Evolutionary conservation across 2,888 invertebrate species (phyloP).

Genomic region (Ichneumoninae sp.): DNA sequence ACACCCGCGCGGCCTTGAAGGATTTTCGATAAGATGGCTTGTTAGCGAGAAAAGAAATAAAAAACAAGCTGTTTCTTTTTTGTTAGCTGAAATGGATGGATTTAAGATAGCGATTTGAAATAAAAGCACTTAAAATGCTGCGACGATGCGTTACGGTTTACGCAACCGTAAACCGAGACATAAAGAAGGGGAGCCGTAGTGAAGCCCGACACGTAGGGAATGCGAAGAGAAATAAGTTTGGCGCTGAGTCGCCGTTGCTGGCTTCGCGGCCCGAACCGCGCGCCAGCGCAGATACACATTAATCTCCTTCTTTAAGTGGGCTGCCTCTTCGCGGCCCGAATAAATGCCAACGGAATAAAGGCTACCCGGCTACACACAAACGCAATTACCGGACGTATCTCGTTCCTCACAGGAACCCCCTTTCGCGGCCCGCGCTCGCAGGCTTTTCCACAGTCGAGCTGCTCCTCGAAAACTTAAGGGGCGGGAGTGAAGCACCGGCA

Average conservation of each 20-base stretch:
- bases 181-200: neutral
- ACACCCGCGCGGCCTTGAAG: no score
- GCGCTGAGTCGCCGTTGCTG: constrained; percentile 69
- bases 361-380: constrained; percentile 79
- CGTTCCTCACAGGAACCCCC: constrained; percentile 46
- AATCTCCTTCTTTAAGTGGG: constrained; percentile 78
- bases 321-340: constrained; percentile 80
- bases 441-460: constrained; percentile 56
- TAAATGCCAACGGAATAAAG: constrained; percentile 80
- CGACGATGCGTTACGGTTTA: neutral
- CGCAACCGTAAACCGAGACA: constrained; percentile 19
- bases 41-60: no score
- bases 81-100: neutral
- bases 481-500: constrained; percentile 57
- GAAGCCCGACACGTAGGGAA: neutral
- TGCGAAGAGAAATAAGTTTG: neutral
- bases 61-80: no score
- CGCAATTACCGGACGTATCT: constrained; percentile 78
- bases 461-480: constrained; percentile 42
- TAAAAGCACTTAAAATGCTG: neutral
- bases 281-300: constrained; percentile 78
- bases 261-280: constrained; percentile 72
- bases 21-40: no score
- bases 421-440: constrained; percentile 42
- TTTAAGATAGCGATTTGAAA: neutral